phyloP scores from a whole-genome alignment of 1,140 invertebrate genomes.

The Battus philenor region DNA sequence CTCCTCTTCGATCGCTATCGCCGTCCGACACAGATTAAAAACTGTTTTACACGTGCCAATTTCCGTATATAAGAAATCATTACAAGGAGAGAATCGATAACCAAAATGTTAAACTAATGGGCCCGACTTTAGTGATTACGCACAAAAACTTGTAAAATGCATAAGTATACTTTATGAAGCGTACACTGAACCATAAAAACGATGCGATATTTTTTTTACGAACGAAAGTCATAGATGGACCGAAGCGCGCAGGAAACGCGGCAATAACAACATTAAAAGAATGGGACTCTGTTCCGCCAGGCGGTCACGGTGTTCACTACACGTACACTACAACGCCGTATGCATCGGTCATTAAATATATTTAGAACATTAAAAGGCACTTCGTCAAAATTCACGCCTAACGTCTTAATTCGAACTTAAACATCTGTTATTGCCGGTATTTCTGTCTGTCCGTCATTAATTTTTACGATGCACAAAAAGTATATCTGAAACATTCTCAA shows the following conservation, averaged over 20 bases:
- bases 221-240: slow-evolving; percentile 3
- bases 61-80: too few species aligned
- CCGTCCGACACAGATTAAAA: too few species aligned
- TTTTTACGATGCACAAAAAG: too few species aligned
- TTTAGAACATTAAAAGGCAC: slow-evolving; percentile 30
- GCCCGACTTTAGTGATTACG: too few species aligned
- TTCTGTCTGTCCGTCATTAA: too few species aligned
- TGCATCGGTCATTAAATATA: slow-evolving; percentile 29
- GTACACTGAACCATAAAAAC: slow-evolving; percentile 1
- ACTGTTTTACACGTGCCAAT: too few species aligned
- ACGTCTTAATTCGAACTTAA: slow-evolving; percentile 40
- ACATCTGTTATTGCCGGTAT: too few species aligned
- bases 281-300: not conserved
- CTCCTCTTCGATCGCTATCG: too few species aligned
- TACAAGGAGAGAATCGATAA: too few species aligned
- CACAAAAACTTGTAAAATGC: too few species aligned
- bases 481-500: too few species aligned
- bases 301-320: slow-evolving; percentile 6
- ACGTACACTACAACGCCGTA: slow-evolving; percentile 22
- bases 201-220: slow-evolving; percentile 1
- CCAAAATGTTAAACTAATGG: too few species aligned
- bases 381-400: slow-evolving; percentile 25
- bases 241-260: slow-evolving; percentile 6
- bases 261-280: slow-evolving; percentile 4
- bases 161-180: slow-evolving; percentile 12